A percentile compares a stretch with the other conserved stretches of the same genome.
These are phyloP conservation scores for Theretra japonica DNA, from an alignment of 2,888 invertebrate genomes.

Conservation along the genomic window DNA sequence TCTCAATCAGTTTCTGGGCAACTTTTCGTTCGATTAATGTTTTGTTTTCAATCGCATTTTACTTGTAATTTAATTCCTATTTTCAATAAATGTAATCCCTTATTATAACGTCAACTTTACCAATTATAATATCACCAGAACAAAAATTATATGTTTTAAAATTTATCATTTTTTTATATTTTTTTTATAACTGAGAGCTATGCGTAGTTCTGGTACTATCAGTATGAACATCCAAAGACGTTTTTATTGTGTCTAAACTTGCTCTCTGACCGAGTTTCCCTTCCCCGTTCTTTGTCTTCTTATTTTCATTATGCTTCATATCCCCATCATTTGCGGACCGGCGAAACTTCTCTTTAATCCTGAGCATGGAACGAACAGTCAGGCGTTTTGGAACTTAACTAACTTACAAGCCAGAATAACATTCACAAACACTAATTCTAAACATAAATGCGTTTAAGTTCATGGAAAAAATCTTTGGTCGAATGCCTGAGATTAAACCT, in stretches of 20 bases:
- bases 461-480: not conserved
- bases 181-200: not conserved
- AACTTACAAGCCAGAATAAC: not conserved
- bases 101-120: no score
- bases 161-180: not conserved
- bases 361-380: constrained; percentile 41
- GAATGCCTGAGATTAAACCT: not conserved
- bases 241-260: constrained; percentile 62
- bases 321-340: constrained; percentile 46
- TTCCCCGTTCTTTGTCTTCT: constrained; percentile 45
- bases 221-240: constrained; percentile 47
- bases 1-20: not conserved
- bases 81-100: no score
- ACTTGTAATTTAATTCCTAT: no score
- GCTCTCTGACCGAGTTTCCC: constrained; percentile 48
- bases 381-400: constrained; percentile 1
- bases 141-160: not conserved
- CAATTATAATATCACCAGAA: not conserved
- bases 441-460: constrained; percentile 11
- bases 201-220: constrained; percentile 42
- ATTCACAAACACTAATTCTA: not conserved
- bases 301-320: constrained; percentile 25
- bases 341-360: constrained; percentile 60
- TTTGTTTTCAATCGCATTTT: not conserved
- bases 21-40: not conserved